Percentiles rank a stretch among this genome's conserved stretches.
Evolutionary conservation across 2,888 invertebrate genomes (phyloP).

Genomic region (Leptinotarsa tumamoca): DNA sequence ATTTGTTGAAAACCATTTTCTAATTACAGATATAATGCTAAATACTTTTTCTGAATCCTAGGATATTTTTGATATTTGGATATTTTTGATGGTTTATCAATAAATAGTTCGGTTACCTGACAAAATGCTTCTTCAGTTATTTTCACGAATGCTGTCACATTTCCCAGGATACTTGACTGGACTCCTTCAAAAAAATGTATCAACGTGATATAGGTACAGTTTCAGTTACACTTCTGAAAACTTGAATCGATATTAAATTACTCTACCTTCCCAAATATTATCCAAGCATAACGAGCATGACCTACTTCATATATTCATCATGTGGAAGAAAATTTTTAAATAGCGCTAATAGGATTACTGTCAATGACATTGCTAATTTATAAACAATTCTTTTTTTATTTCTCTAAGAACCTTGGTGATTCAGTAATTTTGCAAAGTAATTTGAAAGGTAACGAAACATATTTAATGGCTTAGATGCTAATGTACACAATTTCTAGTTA

Average conservation of each 20-base stretch:
- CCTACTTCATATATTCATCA: constrained; percentile 36
- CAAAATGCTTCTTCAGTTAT: background rate
- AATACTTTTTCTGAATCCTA: too few relatives aligned
- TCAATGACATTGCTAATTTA: constrained; percentile 15
- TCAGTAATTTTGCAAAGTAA: constrained; percentile 18
- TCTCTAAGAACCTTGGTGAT: constrained; percentile 11
- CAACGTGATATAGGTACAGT: background rate
- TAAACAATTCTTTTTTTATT: constrained; percentile 22
- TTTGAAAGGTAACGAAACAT: constrained; percentile 14
- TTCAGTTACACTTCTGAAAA: constrained; percentile 19
- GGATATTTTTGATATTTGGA: too few relatives aligned
- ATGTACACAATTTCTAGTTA: constrained; percentile 10
- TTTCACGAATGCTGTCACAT: background rate
- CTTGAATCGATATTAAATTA: constrained; percentile 29
- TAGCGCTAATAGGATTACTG: constrained; percentile 8
- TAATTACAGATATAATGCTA: too few relatives aligned
- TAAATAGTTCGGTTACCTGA: background rate
- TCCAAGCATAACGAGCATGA: constrained; percentile 38
- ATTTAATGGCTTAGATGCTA: background rate
- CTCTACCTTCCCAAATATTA: constrained; percentile 36
- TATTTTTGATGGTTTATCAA: background rate
- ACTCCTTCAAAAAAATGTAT: background rate
- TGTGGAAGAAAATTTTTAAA: constrained; percentile 28
- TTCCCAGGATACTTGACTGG: background rate
- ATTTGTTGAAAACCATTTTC: too few relatives aligned